Evolutionary conservation across 2,113 vertebrate genomes (phyloP).

Genomic region (Barbus barbus): DNA sequence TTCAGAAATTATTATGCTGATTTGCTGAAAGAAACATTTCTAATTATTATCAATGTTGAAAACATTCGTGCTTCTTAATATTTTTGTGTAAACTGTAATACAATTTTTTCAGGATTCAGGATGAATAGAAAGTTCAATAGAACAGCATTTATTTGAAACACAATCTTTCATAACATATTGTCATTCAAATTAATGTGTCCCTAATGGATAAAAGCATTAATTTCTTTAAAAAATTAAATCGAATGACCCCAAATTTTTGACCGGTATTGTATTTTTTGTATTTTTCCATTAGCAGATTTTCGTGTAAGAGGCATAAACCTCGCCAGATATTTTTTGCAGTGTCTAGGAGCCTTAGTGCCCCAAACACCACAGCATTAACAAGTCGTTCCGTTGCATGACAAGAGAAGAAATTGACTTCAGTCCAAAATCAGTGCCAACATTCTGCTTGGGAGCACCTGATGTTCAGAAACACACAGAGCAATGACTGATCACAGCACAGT

Average conservation of each 20-base stretch:
- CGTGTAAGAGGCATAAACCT: neutral
- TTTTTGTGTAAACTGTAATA: neutral
- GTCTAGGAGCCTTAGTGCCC: neutral
- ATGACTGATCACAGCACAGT: constrained; percentile 21
- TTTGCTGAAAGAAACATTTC: neutral
- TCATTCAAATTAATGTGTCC: neutral
- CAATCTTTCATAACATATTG: neutral
- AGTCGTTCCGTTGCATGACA: neutral
- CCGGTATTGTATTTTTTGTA: neutral
- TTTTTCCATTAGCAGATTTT: neutral
- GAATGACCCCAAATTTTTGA: neutral
- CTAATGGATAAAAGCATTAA: neutral
- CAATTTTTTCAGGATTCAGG: neutral
- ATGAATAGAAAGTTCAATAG: neutral
- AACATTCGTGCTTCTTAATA: neutral
- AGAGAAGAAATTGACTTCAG: neutral
- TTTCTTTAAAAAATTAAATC: neutral
- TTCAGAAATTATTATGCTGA: neutral
- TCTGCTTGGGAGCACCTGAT: constrained; percentile 23
- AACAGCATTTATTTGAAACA: neutral
- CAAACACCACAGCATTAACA: neutral
- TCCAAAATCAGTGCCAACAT: constrained; percentile 16
- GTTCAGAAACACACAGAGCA: constrained; percentile 13
- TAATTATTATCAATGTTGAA: neutral
- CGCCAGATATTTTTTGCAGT: neutral